phyloP scores from a whole-genome alignment of 1,140 invertebrate genomes.

The Lepidotrigona ventralis region DNA sequence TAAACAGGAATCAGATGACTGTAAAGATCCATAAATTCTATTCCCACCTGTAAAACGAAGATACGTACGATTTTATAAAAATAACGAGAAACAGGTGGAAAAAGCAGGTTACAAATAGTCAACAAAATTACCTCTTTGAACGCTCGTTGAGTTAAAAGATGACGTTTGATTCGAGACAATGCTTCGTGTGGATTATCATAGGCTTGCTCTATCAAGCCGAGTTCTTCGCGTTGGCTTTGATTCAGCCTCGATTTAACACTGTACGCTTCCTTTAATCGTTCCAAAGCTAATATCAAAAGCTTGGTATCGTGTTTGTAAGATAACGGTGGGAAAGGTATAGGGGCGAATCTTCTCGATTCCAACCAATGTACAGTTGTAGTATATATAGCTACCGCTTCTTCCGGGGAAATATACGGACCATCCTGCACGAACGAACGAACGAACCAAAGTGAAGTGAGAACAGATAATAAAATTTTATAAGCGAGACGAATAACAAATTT shows the following conservation, averaged over 20 bases:
- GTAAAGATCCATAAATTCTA: conserved; percentile 99
- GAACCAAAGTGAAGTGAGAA: neutral
- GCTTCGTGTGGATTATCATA: conserved; percentile 99
- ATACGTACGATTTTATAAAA: neutral
- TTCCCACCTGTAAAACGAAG: conserved; percentile 87
- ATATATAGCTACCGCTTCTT: conserved; percentile 99
- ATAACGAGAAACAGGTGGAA: conserved; percentile 18
- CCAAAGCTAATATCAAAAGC: conserved; percentile 96
- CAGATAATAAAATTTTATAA: neutral
- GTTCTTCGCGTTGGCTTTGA: conserved; percentile 98
- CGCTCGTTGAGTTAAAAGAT: conserved; percentile 97
- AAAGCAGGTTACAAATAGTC: neutral
- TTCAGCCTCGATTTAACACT: conserved; percentile 99
- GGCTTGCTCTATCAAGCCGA: conserved; percentile 99
- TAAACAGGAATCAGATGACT: conserved; percentile 99
- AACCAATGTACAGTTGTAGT: conserved; percentile 99
- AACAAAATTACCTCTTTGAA: conserved; percentile 92
- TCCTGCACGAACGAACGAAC: conserved; percentile 81
- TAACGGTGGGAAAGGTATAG: conserved; percentile 99
- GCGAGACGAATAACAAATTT: neutral
- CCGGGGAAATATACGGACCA: conserved; percentile 99
- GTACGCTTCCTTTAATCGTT: conserved; percentile 99
- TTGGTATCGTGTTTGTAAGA: conserved; percentile 99
- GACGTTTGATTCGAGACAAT: conserved; percentile 99
- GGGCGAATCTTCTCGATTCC: conserved; percentile 98